These are phyloP conservation scores for Cossypha niveicapilla DNA, from an alignment of 2,797 vertebrate species.

Conservation along the genomic window DNA sequence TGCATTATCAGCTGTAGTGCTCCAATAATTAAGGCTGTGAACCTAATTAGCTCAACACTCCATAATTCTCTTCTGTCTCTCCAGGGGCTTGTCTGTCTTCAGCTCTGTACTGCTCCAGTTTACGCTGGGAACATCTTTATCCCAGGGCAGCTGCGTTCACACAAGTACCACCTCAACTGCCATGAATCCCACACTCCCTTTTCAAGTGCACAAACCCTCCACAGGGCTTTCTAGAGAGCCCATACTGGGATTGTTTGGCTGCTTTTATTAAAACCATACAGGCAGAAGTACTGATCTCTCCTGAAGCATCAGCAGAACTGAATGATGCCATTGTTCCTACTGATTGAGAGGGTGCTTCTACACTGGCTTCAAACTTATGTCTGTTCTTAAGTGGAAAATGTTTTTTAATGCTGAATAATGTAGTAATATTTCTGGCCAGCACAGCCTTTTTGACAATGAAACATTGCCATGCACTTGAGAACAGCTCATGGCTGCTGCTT, in stretches of 20 bases:
- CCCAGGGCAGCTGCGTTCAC: neutral
- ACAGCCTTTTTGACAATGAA: slow-evolving; percentile 17
- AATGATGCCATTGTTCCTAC: slow-evolving; percentile 57
- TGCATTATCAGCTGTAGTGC: slow-evolving; percentile 65
- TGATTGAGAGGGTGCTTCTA: slow-evolving; percentile 60
- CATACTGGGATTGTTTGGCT: neutral
- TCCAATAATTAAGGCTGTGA: slow-evolving; percentile 66
- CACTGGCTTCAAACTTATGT: slow-evolving; percentile 28
- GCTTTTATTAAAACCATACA: slow-evolving; percentile 58
- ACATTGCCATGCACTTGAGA: neutral
- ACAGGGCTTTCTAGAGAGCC: neutral
- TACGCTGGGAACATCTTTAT: neutral
- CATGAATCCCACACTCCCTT: neutral
- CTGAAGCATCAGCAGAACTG: slow-evolving; percentile 18
- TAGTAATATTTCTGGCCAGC: slow-evolving; percentile 57
- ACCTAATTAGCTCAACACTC: slow-evolving; percentile 67
- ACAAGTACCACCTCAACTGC: slow-evolving; percentile 16
- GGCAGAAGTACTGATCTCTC: slow-evolving; percentile 25
- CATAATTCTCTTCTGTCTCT: slow-evolving; percentile 59
- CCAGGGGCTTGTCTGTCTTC: slow-evolving; percentile 15
- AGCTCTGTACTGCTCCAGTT: neutral
- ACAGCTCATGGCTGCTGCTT: neutral
- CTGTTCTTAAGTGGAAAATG: slow-evolving; percentile 52
- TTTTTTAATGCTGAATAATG: slow-evolving; percentile 59
- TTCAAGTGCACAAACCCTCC: neutral